Evolutionary conservation across 1,140 invertebrate genomes (phyloP).

Genomic region (Drosophila baimaii): DNA sequence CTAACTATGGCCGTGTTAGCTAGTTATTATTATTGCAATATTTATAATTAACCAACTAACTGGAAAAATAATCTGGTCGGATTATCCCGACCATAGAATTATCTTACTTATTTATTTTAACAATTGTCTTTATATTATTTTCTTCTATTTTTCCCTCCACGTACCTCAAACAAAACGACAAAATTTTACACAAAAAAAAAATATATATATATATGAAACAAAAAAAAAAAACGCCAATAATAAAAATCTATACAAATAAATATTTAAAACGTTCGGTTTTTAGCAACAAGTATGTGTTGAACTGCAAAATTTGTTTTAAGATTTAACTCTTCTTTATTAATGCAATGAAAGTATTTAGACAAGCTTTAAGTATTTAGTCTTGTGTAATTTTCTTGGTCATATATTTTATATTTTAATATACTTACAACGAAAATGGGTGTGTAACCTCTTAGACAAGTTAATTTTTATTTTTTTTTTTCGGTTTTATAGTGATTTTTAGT

Average conservation of each 20-base stretch:
- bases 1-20: conserved; percentile 4
- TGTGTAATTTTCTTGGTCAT: conserved; percentile 10
- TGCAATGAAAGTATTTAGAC: conserved; percentile 17
- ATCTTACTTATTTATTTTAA: conserved; percentile 15
- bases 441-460: not conserved
- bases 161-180: conserved; percentile 11
- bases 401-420: not conserved
- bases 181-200: conserved; percentile 8
- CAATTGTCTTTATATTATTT: conserved; percentile 21
- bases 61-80: conserved; percentile 2
- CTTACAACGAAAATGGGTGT: not conserved
- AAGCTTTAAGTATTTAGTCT: conserved; percentile 18
- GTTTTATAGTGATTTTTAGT: not conserved
- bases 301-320: conserved; percentile 9
- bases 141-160: conserved; percentile 21
- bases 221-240: conserved; percentile 3
- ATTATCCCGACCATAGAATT: conserved; percentile 3
- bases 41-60: conserved; percentile 1
- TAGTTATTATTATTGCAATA: conserved; percentile 2
- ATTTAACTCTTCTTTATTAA: conserved; percentile 6
- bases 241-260: conserved; percentile 12
- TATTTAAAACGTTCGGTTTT: conserved; percentile 13
- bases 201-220: no score
- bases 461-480: not conserved
- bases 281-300: conserved; percentile 22